These are phyloP conservation scores for roundworm (Caenorhabditis elegans) DNA, from an alignment of 1,140 invertebrate species.

Conservation along the genomic window WBcel235 BX284602.5:4763001-4763500, in stretches of 20 bases:
- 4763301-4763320: neutral
- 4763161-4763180: neutral
- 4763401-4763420: too few species aligned
- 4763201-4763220: neutral
- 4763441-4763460: too few species aligned
- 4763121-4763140: neutral
- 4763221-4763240: conserved; percentile 14
- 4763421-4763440: too few species aligned
- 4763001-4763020: too few species aligned
- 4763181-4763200: neutral
- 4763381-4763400: too few species aligned
- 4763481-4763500: too few species aligned
- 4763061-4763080: conserved; percentile 18
- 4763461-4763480: too few species aligned
- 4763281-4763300: neutral
- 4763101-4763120: neutral
- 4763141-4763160: too few species aligned
- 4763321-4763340: conserved; percentile 18
- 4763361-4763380: neutral
- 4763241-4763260: conserved; percentile 20
- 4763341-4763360: neutral
- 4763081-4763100: neutral
- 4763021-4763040: too few species aligned
- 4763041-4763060: neutral
- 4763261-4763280: conserved; percentile 11